Evolutionary conservation across 2,888 invertebrate species (phyloP), one percentile per base, ranked within the genome.

Genomic region (Drosophila mercatorum): DNA sequence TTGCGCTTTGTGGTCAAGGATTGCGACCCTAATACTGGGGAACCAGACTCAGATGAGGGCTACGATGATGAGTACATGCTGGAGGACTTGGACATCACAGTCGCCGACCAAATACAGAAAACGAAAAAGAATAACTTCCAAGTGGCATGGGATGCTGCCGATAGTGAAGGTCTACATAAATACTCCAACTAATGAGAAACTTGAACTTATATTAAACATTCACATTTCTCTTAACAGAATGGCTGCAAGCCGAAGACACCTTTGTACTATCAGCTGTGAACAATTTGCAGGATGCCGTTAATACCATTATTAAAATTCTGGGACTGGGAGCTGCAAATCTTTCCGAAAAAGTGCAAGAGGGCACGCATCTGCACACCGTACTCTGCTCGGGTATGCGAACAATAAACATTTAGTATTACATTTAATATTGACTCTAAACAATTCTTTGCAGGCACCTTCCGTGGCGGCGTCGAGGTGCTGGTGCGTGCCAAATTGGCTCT

Each of bases 1-100:
- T 93, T 99, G 79, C 98, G 98, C 91, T 99, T 99, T 92, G 94
- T 96, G 34, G 99, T 99, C 0, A 97, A 97, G 84, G 99, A 99
- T 93, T 99, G 99, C 90, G 99, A 99, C 93, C 99, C 99, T 0
- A 95, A 95, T 26, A 98, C 98, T 0, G 99, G 99, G 0, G 94
- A 96, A 53, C 97, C 99, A 0, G 98, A 98, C 81, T 96, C 97
- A 3, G 98, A 98, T n/a, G 98, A 99, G 83, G 96, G 98, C 7
- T 99, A 99, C 87, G 96, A 97, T 64, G 99, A 99, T 91, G 98
- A 98, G 71, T 99, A 99, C 91, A 97, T 97, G 91, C 92, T 99
- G 65, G 99, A 99, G 93, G 98, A 99, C 93, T 93, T 98, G 40
- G 98, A 98, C 92, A 93, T 98, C 51, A 95, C 95, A 2, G 94